Evolutionary conservation across 1,140 invertebrate genomes (phyloP), one percentile per base, ranked within the genome.

Genomic region (Drosophila mayri): DNA sequence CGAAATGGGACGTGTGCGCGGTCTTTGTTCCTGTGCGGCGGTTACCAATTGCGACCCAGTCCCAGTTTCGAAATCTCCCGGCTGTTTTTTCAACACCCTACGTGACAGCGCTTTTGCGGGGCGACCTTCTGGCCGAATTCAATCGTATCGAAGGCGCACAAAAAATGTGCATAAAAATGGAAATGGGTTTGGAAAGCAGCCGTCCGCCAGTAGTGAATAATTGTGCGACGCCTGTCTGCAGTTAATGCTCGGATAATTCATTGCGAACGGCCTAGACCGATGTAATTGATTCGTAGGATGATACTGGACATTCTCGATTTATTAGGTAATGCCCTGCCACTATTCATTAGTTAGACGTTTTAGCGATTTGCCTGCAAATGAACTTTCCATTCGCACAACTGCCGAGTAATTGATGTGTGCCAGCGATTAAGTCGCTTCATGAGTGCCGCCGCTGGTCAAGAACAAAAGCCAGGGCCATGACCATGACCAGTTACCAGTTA

Each of bases 1-100:
- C 50, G 52, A 59, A 41, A 58, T 49, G 71, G 52, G 64, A 83
- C 84, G 84, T 88, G 68, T 80, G 68, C 30, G 76, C 52, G 72
- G 70, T 14, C 76, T 66, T 76, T 76, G 66, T 80, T 87, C 80
- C 80, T 84, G 72, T 78, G 84, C 54, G 64, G 63, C 75, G 80
- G 28, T 84, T 87, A 88, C 84, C 76, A 87, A 87, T 87, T 75
- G 72, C 61, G 84, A 64, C 83, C 83, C 80, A 87, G 84, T 87
- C 84, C 84, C 83, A 84, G 44, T 87, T 87, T 87, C 73, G 72
- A 87, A 87, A 87, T 87, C 67, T 71, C 59, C 25, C 44, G 20
- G 46, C 32, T 7, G 4, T 38, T 59, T 64, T 83, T 87, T 87
- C 84, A 54, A 80, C 76, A 88, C 16, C 37, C 22, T 76, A 87